Base-by-base conservation (phyloP, 2,113 vertebrate species). In the Entosphenus tridentatus region DNA sequence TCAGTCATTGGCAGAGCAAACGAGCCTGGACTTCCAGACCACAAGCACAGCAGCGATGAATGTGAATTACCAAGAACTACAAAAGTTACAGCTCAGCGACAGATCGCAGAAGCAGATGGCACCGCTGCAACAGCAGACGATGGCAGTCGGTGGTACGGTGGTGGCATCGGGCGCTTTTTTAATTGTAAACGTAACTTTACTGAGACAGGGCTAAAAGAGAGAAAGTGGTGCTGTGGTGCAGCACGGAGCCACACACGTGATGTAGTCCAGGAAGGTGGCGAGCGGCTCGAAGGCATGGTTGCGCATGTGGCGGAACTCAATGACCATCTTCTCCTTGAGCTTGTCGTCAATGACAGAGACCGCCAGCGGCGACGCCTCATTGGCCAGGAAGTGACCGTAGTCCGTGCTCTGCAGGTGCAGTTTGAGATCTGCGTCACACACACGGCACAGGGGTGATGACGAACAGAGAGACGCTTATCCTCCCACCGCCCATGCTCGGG, bases 281-380 rank as follows among this genome's bases (percentile, higher is more conserved):
- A 97, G 80, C 0, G 93, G 91, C 75, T 97, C 93, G 0, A 96
- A 97, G 0, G 93, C 93, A 1, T 97, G 93, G 78, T 96, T 97
- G 78, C 93, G 85, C 93, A 97, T 97, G 78, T 97, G 91, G 59
- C 89, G 84, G 69, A 97, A 96, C 79, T 97, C 93, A 67, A 93
- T 87, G 72, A 96, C 93, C 93, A 97, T 97, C 81, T 97, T 97
- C 79, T 97, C 93, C 77, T 97, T 97, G 76, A 97, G 83, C 73
- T 95, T 95, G 80, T 97, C 93, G 0, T 96, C 93, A 2, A 97
- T 97, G 71, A 97, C 91, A 0, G 93, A 97, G 57, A 97, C 92
- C 0, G 89, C 88, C 71, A 97, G 85, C 0, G 93, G 93, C 3
- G 93, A 97, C 0, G 90, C 89, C 75, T 97, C 93, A 0, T 95